Evolutionary conservation across 2,797 vertebrate species (phyloP).

Genomic region (Diceros bicornis): DNA sequence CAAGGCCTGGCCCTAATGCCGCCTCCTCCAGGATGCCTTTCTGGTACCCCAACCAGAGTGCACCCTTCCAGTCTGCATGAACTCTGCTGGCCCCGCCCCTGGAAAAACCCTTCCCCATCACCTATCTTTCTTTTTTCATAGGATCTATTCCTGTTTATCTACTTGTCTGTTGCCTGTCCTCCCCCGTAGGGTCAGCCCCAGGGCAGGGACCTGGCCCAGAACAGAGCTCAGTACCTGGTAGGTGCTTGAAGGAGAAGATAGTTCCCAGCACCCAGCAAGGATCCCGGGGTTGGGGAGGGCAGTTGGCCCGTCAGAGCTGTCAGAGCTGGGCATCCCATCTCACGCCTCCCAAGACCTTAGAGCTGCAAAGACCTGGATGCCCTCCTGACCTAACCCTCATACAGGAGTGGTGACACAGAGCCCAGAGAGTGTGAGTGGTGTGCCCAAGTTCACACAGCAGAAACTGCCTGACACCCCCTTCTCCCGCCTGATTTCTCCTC

Average conservation of each 20-base stretch:
- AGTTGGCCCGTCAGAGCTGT: not conserved
- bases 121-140: not conserved
- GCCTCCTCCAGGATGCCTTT: not conserved
- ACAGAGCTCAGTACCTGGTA: not conserved
- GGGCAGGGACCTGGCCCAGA: not conserved
- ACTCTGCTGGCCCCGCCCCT: accelerated
- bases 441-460: not conserved
- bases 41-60: not conserved
- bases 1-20: not conserved
- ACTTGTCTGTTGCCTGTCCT: not conserved
- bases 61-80: not conserved
- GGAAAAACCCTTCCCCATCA: not conserved
- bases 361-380: not conserved
- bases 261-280: not conserved
- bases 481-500: not conserved
- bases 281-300: accelerated
- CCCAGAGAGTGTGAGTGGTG: not conserved
- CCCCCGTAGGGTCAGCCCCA: not conserved
- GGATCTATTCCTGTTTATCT: not conserved
- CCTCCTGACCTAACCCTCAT: not conserved
- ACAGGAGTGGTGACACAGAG: not conserved
- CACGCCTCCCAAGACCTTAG: not conserved
- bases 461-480: not conserved
- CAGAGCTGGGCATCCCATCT: not conserved
- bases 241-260: not conserved